phyloP scores from a whole-genome alignment of 2,888 invertebrate genomes.

The Pollenia angustigena region DNA sequence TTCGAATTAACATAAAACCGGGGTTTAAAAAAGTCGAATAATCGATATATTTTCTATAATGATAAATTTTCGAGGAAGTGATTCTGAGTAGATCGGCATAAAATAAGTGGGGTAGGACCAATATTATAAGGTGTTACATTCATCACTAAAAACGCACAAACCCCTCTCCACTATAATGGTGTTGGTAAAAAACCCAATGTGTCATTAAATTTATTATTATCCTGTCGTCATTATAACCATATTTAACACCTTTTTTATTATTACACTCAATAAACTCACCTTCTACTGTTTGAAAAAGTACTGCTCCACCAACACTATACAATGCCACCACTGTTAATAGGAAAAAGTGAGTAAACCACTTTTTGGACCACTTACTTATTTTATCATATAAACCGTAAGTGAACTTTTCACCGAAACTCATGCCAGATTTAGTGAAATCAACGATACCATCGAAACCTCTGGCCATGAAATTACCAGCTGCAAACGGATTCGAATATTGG shows the following conservation, averaged over 20 bases:
- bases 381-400: slow-evolving; percentile 92
- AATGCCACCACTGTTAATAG: slow-evolving; percentile 90
- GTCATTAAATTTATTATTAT: too few relatives aligned
- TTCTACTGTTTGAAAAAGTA: slow-evolving; percentile 91
- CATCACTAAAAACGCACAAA: too few relatives aligned
- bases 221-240: too few relatives aligned
- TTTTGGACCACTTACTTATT: slow-evolving; percentile 90
- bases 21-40: too few relatives aligned
- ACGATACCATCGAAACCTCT: slow-evolving; percentile 91
- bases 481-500: slow-evolving; percentile 84
- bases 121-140: too few relatives aligned
- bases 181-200: too few relatives aligned
- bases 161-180: too few relatives aligned
- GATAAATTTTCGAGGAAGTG: too few relatives aligned
- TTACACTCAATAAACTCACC: slow-evolving; percentile 85
- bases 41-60: too few relatives aligned
- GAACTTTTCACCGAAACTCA: slow-evolving; percentile 93
- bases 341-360: slow-evolving; percentile 96
- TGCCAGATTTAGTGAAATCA: slow-evolving; percentile 91
- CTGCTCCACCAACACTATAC: slow-evolving; percentile 93
- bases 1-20: too few relatives aligned
- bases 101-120: too few relatives aligned
- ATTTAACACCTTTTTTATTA: not conserved
- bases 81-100: too few relatives aligned
- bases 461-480: slow-evolving; percentile 91